phyloP scores from a whole-genome alignment of 2,797 vertebrate genomes.

The Limnodromus scolopaceus region DNA sequence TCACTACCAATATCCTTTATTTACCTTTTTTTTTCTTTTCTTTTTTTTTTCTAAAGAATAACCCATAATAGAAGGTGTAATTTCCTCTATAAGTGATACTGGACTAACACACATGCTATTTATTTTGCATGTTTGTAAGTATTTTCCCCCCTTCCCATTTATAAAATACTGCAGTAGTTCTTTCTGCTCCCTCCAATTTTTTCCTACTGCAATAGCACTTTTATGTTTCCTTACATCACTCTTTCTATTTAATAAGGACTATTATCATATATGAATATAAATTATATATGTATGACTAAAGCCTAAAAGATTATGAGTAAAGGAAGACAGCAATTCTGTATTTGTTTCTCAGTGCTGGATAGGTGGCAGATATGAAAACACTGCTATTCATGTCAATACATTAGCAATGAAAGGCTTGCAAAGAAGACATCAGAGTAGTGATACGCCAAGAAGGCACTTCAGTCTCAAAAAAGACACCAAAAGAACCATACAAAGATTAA shows the following conservation, averaged over 20 bases:
- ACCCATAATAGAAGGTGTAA: not conserved
- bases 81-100: not conserved
- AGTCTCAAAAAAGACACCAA: conserved; percentile 10
- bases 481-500: conserved; percentile 29
- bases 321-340: not conserved
- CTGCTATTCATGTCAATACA: not conserved
- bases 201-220: not conserved
- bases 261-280: not conserved
- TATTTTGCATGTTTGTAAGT: not conserved
- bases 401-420: conserved; percentile 6
- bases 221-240: not conserved
- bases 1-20: not conserved
- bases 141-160: not conserved
- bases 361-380: not conserved
- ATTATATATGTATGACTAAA: not conserved
- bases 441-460: conserved; percentile 10
- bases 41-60: not conserved
- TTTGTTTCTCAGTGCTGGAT: not conserved
- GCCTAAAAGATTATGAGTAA: not conserved
- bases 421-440: not conserved
- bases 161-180: not conserved
- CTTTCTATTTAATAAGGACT: not conserved
- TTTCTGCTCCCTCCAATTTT: not conserved
- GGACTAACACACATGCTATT: not conserved
- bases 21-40: not conserved